Evolutionary conservation across 2,888 invertebrate species (phyloP).

Genomic region (Pachycephus smyrnensis): DNA sequence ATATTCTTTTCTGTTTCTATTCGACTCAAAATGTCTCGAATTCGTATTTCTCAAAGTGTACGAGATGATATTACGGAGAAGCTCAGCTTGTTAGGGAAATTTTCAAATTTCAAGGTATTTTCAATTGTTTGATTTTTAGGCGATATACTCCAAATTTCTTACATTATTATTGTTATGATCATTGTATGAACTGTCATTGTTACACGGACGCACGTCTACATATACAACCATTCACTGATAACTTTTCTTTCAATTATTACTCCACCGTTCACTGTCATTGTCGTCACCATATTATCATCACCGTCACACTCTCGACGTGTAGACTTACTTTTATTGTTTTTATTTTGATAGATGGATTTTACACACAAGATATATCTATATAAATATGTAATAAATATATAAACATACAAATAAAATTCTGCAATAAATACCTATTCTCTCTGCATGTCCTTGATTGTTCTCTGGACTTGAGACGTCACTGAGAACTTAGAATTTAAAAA

Average conservation of each 20-base stretch:
- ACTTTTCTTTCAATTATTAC: not conserved
- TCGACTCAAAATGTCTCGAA: not conserved
- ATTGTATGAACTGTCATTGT: not conserved
- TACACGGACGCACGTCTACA: not conserved
- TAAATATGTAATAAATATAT: constrained; percentile 63
- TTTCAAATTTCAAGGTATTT: not conserved
- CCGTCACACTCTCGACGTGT: constrained; percentile 43
- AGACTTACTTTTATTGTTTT: constrained; percentile 59
- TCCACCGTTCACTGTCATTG: not conserved
- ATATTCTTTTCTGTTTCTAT: not conserved
- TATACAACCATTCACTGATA: not conserved
- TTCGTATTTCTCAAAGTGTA: not conserved
- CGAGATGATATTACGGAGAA: constrained; percentile 3
- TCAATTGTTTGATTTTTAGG: not conserved
- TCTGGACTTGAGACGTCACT: not conserved
- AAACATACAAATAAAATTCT: constrained; percentile 59
- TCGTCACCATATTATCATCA: not conserved
- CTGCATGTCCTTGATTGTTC: constrained; percentile 16
- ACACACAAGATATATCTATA: constrained; percentile 58
- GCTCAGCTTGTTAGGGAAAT: not conserved
- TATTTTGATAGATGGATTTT: constrained; percentile 64
- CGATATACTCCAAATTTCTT: not conserved
- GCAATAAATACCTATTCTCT: constrained; percentile 32
- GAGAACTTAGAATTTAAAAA: not conserved
- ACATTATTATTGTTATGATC: not conserved